These are phyloP conservation scores for Rhizoglyphus robini DNA, from an alignment of 1,140 invertebrate genomes.

Conservation along the genomic window DNA sequence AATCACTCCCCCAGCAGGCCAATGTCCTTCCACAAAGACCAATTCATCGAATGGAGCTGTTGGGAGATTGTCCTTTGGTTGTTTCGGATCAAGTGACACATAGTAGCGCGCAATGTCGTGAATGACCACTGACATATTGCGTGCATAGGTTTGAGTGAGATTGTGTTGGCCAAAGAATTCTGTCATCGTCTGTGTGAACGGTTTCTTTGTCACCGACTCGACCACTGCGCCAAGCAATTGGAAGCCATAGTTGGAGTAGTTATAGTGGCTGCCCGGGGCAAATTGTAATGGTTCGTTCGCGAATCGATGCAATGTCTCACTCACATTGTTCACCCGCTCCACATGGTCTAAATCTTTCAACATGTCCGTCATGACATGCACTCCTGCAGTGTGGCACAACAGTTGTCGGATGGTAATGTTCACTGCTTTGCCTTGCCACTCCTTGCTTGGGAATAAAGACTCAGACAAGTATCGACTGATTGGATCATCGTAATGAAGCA, in stretches of 20 bases:
- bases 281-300: slow-evolving; percentile 1
- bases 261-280: background rate
- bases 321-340: background rate
- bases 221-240: background rate
- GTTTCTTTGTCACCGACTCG: background rate
- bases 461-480: background rate
- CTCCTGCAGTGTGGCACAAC: background rate
- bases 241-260: background rate
- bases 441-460: background rate
- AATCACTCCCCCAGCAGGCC: background rate
- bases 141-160: background rate
- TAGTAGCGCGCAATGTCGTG: background rate
- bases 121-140: background rate
- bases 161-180: too few species aligned
- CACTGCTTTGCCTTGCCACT: slow-evolving; percentile 3
- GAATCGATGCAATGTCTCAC: background rate
- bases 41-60: background rate
- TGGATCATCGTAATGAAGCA: background rate
- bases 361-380: background rate
- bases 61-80: background rate
- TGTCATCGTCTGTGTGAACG: too few species aligned
- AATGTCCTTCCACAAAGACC: background rate
- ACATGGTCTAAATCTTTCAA: background rate
- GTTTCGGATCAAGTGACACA: too few species aligned
- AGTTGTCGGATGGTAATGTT: background rate